Percentiles rank a stretch among this genome's conserved stretches.
These are phyloP conservation scores for Heterotis niloticus DNA, from an alignment of 2,113 vertebrate species.

Conservation along the genomic window DNA sequence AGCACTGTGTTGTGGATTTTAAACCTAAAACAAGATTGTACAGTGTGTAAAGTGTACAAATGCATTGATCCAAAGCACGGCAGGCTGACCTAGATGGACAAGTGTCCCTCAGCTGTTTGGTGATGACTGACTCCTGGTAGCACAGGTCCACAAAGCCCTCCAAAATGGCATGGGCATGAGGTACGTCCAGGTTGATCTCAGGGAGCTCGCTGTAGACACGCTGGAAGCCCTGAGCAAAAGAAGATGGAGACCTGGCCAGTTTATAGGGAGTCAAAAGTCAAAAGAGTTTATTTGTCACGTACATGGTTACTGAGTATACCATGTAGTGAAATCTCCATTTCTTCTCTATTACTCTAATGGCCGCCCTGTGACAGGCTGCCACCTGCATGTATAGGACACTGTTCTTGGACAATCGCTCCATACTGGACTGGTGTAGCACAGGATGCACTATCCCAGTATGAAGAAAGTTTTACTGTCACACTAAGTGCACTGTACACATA, in stretches of 20 bases:
- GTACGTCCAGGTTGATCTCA: constrained; percentile 76
- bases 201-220: constrained; percentile 75
- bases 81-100: constrained; percentile 70
- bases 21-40: too few relatives aligned
- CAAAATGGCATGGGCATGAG: constrained; percentile 71
- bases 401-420: background rate
- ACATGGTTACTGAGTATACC: too few relatives aligned
- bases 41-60: too few relatives aligned
- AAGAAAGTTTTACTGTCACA: background rate
- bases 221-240: constrained; percentile 68
- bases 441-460: background rate
- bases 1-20: too few relatives aligned
- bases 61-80: background rate
- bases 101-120: constrained; percentile 72
- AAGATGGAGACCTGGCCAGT: background rate
- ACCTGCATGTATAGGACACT: too few relatives aligned
- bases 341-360: background rate
- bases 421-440: background rate
- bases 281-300: too few relatives aligned
- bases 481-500: constrained; percentile 2
- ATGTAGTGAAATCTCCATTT: too few relatives aligned
- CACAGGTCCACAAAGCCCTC: constrained; percentile 78
- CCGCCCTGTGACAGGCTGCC: too few relatives aligned
- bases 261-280: too few relatives aligned
- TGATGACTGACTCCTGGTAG: constrained; percentile 72